Conservation (phyloP, 2,888 invertebrate species). For the Ormyrus thymus region DNA sequence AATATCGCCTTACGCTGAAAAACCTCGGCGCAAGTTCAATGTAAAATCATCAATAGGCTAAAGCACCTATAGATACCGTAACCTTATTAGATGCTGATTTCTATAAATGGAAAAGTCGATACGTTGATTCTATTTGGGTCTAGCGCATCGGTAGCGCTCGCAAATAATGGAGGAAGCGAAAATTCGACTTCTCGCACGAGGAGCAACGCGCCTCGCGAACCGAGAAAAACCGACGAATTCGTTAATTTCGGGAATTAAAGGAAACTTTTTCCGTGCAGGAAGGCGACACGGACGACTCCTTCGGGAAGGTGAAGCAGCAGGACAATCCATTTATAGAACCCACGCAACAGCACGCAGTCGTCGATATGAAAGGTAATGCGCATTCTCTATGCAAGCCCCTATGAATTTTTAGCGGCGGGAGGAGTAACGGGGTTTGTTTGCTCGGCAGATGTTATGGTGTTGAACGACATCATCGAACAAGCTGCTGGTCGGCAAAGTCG, state of each 20-base stretch:
- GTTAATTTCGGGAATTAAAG: no score
- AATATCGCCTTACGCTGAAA: no score
- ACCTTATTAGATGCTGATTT: constrained; percentile 5
- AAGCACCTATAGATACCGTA: background rate
- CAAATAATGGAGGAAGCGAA: no score
- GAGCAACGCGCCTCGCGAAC: no score
- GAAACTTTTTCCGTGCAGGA: constrained; percentile 78
- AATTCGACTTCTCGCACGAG: no score
- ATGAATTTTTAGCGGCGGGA: background rate
- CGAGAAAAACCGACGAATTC: no score
- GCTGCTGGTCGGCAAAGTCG: constrained; percentile 92
- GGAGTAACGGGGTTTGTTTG: constrained; percentile 15
- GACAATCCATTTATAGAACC: constrained; percentile 96
- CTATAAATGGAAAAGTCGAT: constrained; percentile 1
- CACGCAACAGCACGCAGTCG: constrained; percentile 90
- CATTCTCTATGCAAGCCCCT: no score
- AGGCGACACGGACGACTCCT: constrained; percentile 87
- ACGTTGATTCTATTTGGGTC: background rate
- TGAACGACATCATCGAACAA: constrained; percentile 97
- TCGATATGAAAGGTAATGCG: constrained; percentile 92
- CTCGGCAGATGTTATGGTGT: constrained; percentile 93
- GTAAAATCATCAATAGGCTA: no score
- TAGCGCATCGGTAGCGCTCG: background rate
- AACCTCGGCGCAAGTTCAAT: no score
- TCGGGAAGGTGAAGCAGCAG: constrained; percentile 88